A percentile compares a stretch with the other conserved stretches of the same genome.
These are phyloP conservation scores for Apodemus sylvaticus DNA, from an alignment of 2,113 vertebrate species.

Conservation along the genomic window DNA sequence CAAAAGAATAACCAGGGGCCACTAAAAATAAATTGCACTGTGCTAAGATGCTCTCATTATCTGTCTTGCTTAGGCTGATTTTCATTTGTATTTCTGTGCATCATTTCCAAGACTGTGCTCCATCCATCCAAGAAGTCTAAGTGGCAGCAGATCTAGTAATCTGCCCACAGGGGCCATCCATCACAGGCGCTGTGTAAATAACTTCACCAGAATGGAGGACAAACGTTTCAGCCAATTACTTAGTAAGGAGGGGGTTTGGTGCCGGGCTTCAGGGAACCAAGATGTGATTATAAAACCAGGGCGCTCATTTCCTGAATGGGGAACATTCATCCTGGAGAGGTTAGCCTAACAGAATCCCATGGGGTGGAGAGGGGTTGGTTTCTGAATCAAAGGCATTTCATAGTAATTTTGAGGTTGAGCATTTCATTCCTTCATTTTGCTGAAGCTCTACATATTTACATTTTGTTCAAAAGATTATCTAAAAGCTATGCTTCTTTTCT, in stretches of 20 bases:
- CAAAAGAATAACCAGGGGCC: not conserved
- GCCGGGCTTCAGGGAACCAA: conserved; percentile 39
- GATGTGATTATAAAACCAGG: conserved; percentile 52
- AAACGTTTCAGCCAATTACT: conserved; percentile 48
- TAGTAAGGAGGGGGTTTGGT: conserved; percentile 31
- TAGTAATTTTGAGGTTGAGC: not conserved
- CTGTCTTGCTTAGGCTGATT: not conserved
- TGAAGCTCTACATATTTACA: not conserved
- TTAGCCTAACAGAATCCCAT: conserved; percentile 15
- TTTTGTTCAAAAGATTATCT: conserved; percentile 46
- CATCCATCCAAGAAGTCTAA: not conserved
- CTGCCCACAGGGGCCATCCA: conserved; percentile 5
- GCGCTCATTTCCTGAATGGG: conserved; percentile 56
- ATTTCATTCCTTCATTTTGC: conserved; percentile 8
- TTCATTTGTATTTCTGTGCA: not conserved
- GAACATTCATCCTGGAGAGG: not conserved
- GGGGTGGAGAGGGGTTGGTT: not conserved
- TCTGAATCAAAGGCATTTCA: conserved; percentile 37
- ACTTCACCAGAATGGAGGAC: conserved; percentile 50
- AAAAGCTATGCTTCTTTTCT: conserved; percentile 48
- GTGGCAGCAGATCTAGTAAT: not conserved
- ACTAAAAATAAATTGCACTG: not conserved
- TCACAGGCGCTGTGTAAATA: conserved; percentile 43
- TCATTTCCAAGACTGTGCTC: not conserved
- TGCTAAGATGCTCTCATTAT: not conserved